Base-by-base conservation (phyloP, 2,888 invertebrate species). In the Acleris literana region DNA sequence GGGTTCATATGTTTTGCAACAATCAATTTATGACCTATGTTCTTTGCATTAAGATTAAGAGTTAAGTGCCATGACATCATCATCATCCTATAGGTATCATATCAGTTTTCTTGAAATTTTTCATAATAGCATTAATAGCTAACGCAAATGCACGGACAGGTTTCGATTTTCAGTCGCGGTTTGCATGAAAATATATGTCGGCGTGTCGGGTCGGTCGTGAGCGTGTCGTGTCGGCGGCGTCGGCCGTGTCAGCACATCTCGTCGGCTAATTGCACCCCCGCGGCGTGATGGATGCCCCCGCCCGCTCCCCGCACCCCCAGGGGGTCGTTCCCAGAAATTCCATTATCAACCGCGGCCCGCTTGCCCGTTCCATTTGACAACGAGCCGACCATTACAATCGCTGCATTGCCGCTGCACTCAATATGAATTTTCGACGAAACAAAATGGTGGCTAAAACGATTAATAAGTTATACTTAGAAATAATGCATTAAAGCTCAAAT, bases 291-390 rank as follows among this genome's bases (percentile, higher is more conserved):
- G 90, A 92, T 90, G 85, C 84, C 73, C 71, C 74, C 59, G 73
- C 56, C 83, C 78, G 82, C 83, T 78, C 84, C 76, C 76, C 84
- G 79, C 83, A 85, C 85, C 88, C 86, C 79, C 81, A 78, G 73
- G 76, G 91, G 91, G 91, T 88, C 88, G 90, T 92, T 92, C 87
- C 85, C 85, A 88, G 90, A 91, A 92, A 90, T 88, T 86, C 87
- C 87, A 90, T 90, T 90, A 91, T 88, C 83, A 85, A 83, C 75
- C 76, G 76, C 76, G 76, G 75, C 72, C 72, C 79, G 80, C 76
- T 86, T 82, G 76, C 72, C 72, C 79, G 81, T 76, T 86, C 82
- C 83, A 82, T 87, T 87, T 87, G 62, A 64, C 66, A 62, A 58
- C 64, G 48, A 46, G 56, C 69, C 61, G 63, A 67, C 68, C 63